These are phyloP conservation scores for Liodrosophila aerea DNA, from an alignment of 2,888 invertebrate genomes.

Conservation along the genomic window DNA sequence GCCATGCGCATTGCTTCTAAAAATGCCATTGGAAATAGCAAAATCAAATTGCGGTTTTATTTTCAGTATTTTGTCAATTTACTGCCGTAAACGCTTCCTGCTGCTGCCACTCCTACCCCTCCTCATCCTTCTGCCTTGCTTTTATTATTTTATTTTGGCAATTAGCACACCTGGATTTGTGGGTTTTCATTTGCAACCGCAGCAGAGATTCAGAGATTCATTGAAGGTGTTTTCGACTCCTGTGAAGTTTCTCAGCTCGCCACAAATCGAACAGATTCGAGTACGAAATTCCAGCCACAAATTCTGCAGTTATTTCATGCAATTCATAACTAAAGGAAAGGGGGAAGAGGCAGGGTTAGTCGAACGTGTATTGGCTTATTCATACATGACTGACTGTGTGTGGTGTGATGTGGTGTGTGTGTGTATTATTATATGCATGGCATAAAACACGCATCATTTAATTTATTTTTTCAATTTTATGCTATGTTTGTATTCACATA, in stretches of 20 bases:
- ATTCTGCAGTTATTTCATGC: not conserved
- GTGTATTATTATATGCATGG: too few species aligned
- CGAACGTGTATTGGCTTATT: not conserved
- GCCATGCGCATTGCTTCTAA: constrained; percentile 12
- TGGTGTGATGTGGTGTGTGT: too few species aligned
- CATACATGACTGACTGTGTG: not conserved
- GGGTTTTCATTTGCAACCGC: constrained; percentile 2
- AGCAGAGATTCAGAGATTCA: constrained; percentile 4
- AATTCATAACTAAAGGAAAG: not conserved
- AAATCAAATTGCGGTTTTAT: constrained; percentile 49
- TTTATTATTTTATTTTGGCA: constrained; percentile 22
- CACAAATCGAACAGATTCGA: not conserved
- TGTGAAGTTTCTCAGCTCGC: too few species aligned
- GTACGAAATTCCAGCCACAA: not conserved
- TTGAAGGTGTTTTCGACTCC: constrained; percentile 15
- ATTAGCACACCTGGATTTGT: constrained; percentile 30
- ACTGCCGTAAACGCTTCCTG: constrained; percentile 6
- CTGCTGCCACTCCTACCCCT: too few species aligned
- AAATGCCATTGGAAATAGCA: constrained; percentile 27
- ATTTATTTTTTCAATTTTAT: too few species aligned
- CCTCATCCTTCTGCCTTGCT: too few species aligned
- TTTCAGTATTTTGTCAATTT: constrained; percentile 38
- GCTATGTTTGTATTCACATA: not conserved
- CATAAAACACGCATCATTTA: too few species aligned
- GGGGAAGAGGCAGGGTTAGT: too few species aligned